These are phyloP conservation scores for Caretta caretta DNA, from an alignment of 2,113 vertebrate species.

Conservation along the genomic window DNA sequence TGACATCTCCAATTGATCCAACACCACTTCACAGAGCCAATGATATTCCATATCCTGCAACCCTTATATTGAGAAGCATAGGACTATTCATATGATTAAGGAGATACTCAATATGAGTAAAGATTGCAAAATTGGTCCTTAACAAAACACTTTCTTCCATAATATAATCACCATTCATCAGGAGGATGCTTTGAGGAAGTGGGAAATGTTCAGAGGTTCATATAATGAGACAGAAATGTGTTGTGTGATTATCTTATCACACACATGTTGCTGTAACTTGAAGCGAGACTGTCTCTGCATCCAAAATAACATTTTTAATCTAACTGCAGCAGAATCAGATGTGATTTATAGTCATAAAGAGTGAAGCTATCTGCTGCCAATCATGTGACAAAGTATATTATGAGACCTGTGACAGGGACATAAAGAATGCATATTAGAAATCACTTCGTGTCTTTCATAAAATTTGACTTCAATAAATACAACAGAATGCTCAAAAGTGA, in stretches of 20 bases:
- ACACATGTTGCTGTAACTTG: not conserved
- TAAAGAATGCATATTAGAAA: constrained; percentile 1
- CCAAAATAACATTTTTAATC: not conserved
- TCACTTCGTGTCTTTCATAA: not conserved
- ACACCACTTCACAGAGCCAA: not conserved
- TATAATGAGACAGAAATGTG: not conserved
- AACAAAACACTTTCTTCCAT: not conserved
- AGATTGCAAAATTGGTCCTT: not conserved
- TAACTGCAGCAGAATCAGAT: not conserved
- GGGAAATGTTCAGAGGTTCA: not conserved
- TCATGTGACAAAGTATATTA: not conserved
- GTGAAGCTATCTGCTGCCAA: not conserved
- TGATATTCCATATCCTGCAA: not conserved
- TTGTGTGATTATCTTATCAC: not conserved
- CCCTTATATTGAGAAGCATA: not conserved
- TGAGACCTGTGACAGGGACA: not conserved
- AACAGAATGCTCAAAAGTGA: not conserved
- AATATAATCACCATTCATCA: not conserved
- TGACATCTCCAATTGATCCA: not conserved
- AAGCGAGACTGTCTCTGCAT: not conserved
- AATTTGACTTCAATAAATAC: not conserved
- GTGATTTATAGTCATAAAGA: not conserved
- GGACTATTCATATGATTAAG: not conserved
- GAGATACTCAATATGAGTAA: not conserved
- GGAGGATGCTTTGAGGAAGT: not conserved